Conservation (phyloP, 2,888 invertebrate genomes). For the Macrosiphum euphorbiae region DNA sequence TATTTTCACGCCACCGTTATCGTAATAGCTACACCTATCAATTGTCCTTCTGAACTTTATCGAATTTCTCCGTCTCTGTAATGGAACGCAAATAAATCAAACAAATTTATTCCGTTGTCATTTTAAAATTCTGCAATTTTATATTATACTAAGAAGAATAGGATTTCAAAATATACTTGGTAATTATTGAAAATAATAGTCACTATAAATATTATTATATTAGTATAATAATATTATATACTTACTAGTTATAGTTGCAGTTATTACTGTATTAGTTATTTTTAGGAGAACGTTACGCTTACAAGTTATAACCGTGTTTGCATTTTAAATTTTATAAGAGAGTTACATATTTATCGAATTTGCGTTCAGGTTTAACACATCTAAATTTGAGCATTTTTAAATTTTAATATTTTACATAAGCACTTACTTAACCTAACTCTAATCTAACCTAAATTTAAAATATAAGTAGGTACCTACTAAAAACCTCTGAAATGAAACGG, state of each 20-base stretch:
- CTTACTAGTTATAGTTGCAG: not conserved
- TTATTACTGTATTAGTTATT: not conserved
- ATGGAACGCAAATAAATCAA: not conserved
- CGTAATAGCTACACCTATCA: slow-evolving; percentile 47
- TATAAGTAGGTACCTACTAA: not conserved
- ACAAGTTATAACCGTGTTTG: no score
- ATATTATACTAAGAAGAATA: not conserved
- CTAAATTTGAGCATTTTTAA: not conserved
- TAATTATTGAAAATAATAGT: not conserved
- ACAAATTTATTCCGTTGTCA: not conserved
- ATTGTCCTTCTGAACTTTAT: not conserved
- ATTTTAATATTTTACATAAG: not conserved
- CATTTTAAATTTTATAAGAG: not conserved
- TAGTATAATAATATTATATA: not conserved
- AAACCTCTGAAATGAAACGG: not conserved
- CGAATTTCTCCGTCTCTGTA: slow-evolving; percentile 43
- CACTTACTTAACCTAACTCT: not conserved
- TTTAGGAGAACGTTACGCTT: no score
- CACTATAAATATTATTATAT: not conserved
- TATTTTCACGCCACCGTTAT: slow-evolving; percentile 48
- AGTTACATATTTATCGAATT: not conserved
- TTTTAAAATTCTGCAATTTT: not conserved
- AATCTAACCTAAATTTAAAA: not conserved
- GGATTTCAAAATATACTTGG: not conserved
- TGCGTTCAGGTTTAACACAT: not conserved